Conservation (phyloP, 2,113 vertebrate species). For the Salminus brasiliensis region DNA sequence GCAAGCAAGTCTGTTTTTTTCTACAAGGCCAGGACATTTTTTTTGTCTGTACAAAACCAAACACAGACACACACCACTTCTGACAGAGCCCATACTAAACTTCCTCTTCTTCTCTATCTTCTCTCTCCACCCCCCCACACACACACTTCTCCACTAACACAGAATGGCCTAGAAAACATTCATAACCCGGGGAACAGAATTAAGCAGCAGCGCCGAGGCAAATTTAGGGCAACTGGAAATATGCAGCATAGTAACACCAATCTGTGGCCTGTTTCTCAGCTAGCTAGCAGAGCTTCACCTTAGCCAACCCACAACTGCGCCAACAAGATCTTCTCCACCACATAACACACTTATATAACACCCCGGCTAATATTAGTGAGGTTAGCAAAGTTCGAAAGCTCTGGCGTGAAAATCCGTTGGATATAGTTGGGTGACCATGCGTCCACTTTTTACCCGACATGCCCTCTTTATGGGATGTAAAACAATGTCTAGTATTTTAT, state of each 20-base stretch:
- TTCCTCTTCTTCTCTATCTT: not conserved
- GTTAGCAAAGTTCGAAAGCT: no score
- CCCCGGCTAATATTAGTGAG: no score
- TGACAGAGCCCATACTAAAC: conserved; percentile 15
- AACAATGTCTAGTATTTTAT: no score
- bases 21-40: not conserved
- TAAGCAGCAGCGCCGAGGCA: conserved; percentile 34
- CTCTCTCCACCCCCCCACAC: not conserved
- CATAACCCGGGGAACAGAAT: conserved; percentile 48
- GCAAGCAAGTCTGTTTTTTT: not conserved
- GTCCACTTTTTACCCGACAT: no score
- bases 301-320: conserved; percentile 2
- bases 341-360: no score
- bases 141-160: conserved; percentile 5
- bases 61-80: no score
- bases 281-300: conserved; percentile 25
- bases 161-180: conserved; percentile 49
- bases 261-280: conserved; percentile 39
- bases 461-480: no score
- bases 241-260: conserved; percentile 42
- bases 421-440: no score
- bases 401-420: no score
- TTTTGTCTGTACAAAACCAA: no score
- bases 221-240: conserved; percentile 47
- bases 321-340: not conserved